These are phyloP conservation scores for Linurgus olivaceus DNA, from an alignment of 2,797 vertebrate genomes.

Conservation along the genomic window DNA sequence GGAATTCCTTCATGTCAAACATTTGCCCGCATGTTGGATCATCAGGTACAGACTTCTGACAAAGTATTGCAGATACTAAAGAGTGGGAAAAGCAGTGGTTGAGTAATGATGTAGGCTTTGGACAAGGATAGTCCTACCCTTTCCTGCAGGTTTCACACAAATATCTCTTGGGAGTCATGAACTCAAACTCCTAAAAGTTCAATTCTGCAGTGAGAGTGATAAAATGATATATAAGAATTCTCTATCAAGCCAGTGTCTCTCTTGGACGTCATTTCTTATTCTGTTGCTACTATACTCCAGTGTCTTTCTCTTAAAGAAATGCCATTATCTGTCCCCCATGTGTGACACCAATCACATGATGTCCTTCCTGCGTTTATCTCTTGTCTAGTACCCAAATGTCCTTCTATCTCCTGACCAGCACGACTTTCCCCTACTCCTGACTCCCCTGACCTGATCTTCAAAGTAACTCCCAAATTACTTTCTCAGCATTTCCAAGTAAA, in stretches of 20 bases:
- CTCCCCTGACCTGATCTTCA: neutral
- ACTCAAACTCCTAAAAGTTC: neutral
- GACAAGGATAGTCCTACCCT: neutral
- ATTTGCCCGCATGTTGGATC: neutral
- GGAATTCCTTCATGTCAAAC: neutral
- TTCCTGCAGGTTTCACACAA: neutral
- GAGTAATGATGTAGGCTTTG: neutral
- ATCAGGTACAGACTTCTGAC: neutral
- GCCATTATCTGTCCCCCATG: neutral
- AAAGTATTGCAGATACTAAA: neutral
- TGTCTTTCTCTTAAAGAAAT: neutral
- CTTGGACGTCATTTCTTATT: neutral
- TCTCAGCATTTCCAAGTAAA: neutral
- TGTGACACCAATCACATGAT: neutral
- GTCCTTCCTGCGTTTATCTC: neutral
- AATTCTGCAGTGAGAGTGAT: neutral
- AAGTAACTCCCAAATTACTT: neutral
- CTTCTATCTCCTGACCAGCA: neutral
- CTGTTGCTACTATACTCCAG: neutral
- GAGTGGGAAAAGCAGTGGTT: neutral
- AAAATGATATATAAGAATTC: neutral
- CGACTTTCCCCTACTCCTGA: neutral
- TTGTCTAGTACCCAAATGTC: neutral
- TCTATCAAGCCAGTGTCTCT: neutral
- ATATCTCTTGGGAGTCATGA: neutral